phyloP scores from a whole-genome alignment of 1,140 invertebrate genomes.

The Protaetia brevitarsis region DNA sequence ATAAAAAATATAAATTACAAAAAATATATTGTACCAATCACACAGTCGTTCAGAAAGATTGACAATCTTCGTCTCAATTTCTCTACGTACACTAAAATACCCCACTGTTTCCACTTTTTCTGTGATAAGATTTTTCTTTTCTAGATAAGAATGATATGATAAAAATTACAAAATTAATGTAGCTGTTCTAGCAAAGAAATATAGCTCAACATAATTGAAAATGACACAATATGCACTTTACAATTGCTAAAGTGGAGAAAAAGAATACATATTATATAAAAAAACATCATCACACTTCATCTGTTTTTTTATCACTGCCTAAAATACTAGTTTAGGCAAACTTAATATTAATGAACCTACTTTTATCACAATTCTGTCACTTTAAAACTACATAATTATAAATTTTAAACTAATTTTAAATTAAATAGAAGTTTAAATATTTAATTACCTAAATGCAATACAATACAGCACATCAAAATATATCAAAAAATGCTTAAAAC shows the following conservation, averaged over 20 bases:
- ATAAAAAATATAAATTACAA: constrained; percentile 8
- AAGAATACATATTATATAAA: background rate
- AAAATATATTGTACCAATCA: constrained; percentile 5
- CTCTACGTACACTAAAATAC: background rate
- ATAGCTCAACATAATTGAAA: too few relatives aligned
- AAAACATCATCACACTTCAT: background rate
- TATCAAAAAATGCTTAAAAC: too few relatives aligned
- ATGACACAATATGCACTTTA: background rate
- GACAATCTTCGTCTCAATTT: background rate
- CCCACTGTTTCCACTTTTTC: background rate
- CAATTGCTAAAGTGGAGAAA: background rate
- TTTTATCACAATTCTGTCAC: constrained; percentile 12
- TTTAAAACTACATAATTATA: background rate
- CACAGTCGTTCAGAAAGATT: background rate
- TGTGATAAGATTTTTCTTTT: background rate
- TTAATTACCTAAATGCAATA: background rate
- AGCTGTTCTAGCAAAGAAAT: too few relatives aligned
- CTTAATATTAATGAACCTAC: background rate
- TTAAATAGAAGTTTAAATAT: background rate
- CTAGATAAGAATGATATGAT: too few relatives aligned
- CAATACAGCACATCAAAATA: background rate
- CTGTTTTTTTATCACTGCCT: background rate
- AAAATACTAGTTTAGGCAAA: background rate
- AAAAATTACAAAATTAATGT: too few relatives aligned
- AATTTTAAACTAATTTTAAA: background rate